Evolutionary conservation across 1,140 invertebrate species (phyloP).

Genomic region (Spodoptera frugiperda): DNA sequence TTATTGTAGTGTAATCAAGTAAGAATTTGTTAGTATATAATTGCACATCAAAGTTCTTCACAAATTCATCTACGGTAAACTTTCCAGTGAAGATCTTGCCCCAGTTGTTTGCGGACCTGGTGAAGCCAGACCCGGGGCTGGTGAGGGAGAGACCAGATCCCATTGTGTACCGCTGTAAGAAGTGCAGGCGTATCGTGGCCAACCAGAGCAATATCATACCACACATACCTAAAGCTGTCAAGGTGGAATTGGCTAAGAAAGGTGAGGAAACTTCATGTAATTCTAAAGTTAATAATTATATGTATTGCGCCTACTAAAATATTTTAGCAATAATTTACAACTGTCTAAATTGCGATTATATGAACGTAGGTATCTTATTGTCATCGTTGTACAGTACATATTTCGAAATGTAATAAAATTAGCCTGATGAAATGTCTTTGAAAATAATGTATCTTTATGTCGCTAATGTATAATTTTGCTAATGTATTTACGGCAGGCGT

Average conservation of each 20-base stretch:
- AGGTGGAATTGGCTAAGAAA: constrained; percentile 74
- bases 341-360: no score
- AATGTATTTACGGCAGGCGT: no score
- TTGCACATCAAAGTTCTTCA: background rate
- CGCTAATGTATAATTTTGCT: no score
- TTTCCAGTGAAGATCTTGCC: constrained; percentile 92
- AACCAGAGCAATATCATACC: constrained; percentile 91
- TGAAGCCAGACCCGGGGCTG: constrained; percentile 93
- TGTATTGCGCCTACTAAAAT: no score
- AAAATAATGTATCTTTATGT: no score
- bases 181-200: constrained; percentile 92
- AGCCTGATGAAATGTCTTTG: no score
- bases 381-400: no score
- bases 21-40: no score
- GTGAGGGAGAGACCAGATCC: constrained; percentile 92
- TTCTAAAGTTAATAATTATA: background rate
- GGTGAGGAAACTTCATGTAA: constrained; percentile 26
- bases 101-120: constrained; percentile 90
- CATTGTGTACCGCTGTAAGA: constrained; percentile 92
- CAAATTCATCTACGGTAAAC: constrained; percentile 5
- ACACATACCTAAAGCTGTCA: constrained; percentile 87
- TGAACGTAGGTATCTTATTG: no score
- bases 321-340: no score
- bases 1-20: no score
- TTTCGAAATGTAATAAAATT: no score